Evolutionary conservation across 2,888 invertebrate species (phyloP).

Genomic region (Lacanobia wlatinum): DNA sequence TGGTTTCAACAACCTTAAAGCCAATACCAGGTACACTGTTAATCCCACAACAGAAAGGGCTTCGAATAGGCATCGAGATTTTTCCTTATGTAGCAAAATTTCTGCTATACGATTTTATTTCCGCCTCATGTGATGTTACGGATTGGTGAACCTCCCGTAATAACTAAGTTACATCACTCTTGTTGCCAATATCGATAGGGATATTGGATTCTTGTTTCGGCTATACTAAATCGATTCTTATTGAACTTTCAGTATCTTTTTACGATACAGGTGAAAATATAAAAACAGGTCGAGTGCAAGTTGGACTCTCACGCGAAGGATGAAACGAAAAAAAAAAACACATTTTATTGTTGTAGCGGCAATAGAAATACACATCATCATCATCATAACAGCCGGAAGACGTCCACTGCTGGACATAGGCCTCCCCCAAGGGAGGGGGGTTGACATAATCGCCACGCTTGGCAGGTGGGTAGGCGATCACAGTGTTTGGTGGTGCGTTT

Average conservation of each 20-base stretch:
- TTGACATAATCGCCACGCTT: too few relatives aligned
- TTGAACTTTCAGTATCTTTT: not conserved
- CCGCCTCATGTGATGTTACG: slow-evolving; percentile 69
- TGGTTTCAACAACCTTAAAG: not conserved
- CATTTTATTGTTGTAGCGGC: too few relatives aligned
- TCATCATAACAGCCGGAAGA: too few relatives aligned
- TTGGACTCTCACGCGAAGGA: too few relatives aligned
- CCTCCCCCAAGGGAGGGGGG: too few relatives aligned
- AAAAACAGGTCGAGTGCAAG: not conserved
- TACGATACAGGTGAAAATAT: not conserved
- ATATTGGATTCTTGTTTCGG: slow-evolving; percentile 69
- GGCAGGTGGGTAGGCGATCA: too few relatives aligned
- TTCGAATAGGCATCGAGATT: slow-evolving; percentile 51
- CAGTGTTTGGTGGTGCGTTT: too few relatives aligned
- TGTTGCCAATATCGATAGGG: slow-evolving; percentile 69
- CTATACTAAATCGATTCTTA: slow-evolving; percentile 26
- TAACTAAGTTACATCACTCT: slow-evolving; percentile 72
- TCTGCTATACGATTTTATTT: slow-evolving; percentile 74
- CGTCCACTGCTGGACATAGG: too few relatives aligned
- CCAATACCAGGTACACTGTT: slow-evolving; percentile 8
- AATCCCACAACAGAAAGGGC: slow-evolving; percentile 31
- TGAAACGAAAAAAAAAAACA: too few relatives aligned
- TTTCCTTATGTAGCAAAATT: slow-evolving; percentile 71
- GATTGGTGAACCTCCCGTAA: slow-evolving; percentile 66
- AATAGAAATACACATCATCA: too few relatives aligned